Evolutionary conservation across 2,797 vertebrate genomes (phyloP).

Genomic region (Toxotes lorentzi): DNA sequence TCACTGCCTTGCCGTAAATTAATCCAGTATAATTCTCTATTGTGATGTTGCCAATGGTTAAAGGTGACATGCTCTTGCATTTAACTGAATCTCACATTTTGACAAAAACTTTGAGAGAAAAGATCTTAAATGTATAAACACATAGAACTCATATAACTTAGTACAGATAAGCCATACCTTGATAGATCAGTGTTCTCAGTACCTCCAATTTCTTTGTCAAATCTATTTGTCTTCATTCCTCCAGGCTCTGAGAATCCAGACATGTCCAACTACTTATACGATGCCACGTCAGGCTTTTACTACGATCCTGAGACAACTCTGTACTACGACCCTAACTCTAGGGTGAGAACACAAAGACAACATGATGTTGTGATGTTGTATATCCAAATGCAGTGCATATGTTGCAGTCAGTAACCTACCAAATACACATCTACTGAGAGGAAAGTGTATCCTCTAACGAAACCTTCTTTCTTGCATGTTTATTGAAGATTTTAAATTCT

Average conservation of each 20-base stretch:
- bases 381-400: not conserved
- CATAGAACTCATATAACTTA: not conserved
- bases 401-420: not conserved
- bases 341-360: constrained; percentile 84
- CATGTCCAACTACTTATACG: constrained; percentile 92
- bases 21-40: not conserved
- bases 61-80: not conserved
- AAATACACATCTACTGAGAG: not conserved
- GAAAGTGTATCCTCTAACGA: not conserved
- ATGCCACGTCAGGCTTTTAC: constrained; percentile 96
- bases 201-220: not conserved
- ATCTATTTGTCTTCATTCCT: constrained; percentile 5
- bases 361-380: not conserved
- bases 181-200: not conserved
- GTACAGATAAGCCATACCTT: not conserved
- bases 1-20: not conserved
- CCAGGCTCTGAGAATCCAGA: constrained; percentile 90
- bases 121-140: not conserved
- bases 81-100: not conserved
- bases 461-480: not conserved
- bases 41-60: not conserved
- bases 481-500: no score
- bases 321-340: constrained; percentile 94
- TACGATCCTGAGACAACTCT: constrained; percentile 95
- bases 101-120: not conserved